phyloP scores from a whole-genome alignment of 2,113 vertebrate genomes.

The Rostratula benghalensis region DNA sequence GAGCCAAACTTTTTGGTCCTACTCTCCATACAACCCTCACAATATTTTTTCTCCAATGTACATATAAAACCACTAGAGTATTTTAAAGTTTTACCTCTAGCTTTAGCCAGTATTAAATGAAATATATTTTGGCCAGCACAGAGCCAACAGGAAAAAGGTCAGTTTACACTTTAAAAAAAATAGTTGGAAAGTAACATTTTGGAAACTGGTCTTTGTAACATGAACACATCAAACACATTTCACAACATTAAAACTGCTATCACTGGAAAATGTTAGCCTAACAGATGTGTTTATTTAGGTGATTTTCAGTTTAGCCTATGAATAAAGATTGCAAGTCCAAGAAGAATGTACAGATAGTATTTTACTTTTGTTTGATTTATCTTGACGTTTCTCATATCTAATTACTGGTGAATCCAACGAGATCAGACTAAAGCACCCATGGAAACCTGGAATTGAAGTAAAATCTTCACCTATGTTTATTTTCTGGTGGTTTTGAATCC shows the following conservation, averaged over 20 bases:
- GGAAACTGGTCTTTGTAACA: conserved; percentile 56
- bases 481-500: background rate
- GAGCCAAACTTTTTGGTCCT: background rate
- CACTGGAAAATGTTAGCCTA: conserved; percentile 57
- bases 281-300: conserved; percentile 64
- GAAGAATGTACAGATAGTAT: background rate
- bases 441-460: background rate
- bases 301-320: conserved; percentile 25
- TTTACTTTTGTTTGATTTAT: conserved; percentile 24
- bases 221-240: conserved; percentile 52
- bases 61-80: background rate
- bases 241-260: conserved; percentile 40
- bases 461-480: background rate
- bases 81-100: conserved; percentile 44
- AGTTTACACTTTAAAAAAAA: conserved; percentile 38
- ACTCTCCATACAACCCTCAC: background rate
- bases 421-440: background rate
- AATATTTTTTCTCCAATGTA: background rate
- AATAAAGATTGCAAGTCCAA: background rate
- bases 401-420: background rate
- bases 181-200: conserved; percentile 14
- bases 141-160: conserved; percentile 42
- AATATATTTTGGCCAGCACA: conserved; percentile 27
- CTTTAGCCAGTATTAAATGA: conserved; percentile 27
- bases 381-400: background rate